Base-by-base conservation (phyloP, 2,797 vertebrate genomes). In the Sciurus carolinensis region DNA sequence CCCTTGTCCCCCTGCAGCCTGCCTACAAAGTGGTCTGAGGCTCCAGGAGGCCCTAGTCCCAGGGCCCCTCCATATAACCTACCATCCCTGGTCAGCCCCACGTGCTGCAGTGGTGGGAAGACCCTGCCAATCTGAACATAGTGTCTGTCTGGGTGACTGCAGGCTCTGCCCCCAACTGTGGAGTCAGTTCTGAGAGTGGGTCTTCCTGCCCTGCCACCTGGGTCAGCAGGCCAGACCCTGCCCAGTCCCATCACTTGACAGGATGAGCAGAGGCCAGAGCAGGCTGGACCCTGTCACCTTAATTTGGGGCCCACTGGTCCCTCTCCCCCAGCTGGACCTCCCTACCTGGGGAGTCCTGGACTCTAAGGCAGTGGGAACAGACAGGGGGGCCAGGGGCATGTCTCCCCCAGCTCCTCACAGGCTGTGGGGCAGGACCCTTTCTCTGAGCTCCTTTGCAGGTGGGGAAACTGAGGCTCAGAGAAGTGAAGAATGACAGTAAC, bases 1-100 rank as follows among this genome's bases (percentile, higher is more conserved):
- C 8, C 42, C 18, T 3, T 33, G n/a, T 11, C 84, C 7, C 33
- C 54, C 10, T 4, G 64, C 26, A 5, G 18, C 77, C 77, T 20
- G 0, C 28, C 7, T 9, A 1, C 0, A 0, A 39, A 2, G 33
- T 0, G 6, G 18, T 28, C 64, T 33, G 44, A 17, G 1, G 5
- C 69, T n/a, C 39, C 62, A 17, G 28, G 24, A 11, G 3, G 3
- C 5, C 44, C 67, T 30, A 44, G 77, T 30, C 47, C 0, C 22
- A 62, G 6, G 0, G 9, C 33, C 54, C 18, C 44, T 24, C n/a
- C 3, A 0, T 4, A 12, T 0, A 14, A 8, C 1, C 50, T 11
- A 44, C 50, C 15, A 3, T 28, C 83, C 39, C 83, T 20, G 3
- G 18, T 11, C 22, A 30, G 44, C 33, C 12, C 1, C 12, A 22